Conservation (phyloP, 1,140 invertebrate species). For the Metaphire vulgaris region DNA sequence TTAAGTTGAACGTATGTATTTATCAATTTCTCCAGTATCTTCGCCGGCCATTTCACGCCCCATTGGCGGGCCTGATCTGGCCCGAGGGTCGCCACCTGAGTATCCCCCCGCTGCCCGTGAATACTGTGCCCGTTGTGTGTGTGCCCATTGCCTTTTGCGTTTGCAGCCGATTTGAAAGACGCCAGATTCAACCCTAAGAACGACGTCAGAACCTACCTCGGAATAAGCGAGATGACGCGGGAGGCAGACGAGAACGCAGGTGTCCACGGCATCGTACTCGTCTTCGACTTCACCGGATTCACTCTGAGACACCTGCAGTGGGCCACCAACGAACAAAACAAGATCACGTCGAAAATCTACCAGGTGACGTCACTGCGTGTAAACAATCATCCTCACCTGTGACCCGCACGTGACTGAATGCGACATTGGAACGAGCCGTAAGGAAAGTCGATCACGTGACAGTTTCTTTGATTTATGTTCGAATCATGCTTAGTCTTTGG, state of each 20-base stretch:
- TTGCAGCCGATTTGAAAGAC: slow-evolving; percentile 1
- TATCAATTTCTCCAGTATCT: neutral
- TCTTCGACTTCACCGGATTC: slow-evolving; percentile 4
- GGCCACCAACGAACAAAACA: neutral
- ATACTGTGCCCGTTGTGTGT: too few relatives aligned
- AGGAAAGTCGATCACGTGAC: too few relatives aligned
- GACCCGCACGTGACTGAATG: neutral
- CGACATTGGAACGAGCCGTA: neutral
- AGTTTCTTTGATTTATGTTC: neutral
- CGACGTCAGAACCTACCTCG: neutral
- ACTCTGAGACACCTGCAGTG: neutral
- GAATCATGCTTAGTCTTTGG: neutral
- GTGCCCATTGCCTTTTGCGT: too few relatives aligned
- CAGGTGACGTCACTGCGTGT: neutral
- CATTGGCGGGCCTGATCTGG: neutral
- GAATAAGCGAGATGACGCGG: neutral
- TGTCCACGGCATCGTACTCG: neutral
- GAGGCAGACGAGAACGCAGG: neutral
- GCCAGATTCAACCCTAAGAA: neutral
- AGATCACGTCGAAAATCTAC: neutral
- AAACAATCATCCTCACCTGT: neutral
- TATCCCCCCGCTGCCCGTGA: neutral
- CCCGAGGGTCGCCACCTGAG: neutral
- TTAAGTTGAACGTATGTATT: neutral
- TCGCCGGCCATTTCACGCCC: neutral